Base-by-base conservation (phyloP, 2,797 vertebrate genomes). In the Nannoperca obscura region DNA sequence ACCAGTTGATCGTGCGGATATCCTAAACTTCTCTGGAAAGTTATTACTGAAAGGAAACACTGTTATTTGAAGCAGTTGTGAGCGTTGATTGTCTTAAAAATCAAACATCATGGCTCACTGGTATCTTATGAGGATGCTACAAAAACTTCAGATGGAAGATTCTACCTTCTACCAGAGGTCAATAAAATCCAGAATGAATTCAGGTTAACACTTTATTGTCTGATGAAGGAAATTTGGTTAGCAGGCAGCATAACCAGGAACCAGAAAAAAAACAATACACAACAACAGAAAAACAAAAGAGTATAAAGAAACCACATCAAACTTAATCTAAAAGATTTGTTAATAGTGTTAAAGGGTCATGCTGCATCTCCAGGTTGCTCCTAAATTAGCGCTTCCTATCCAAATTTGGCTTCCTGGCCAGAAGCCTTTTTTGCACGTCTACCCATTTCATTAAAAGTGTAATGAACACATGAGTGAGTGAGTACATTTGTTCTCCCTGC, bases 171-270 rank as follows among this genome's bases (percentile, higher is more conserved):
- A 7, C 59, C 60, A 65, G 53, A 80, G 52, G 58, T 69, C 58
- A 74, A 10, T 14, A 14, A 69, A 65, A 76, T 22, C 14, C 22
- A 17, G n/a, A 9, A 30, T 42, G 13, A 63, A 17, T 44, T 69
- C 40, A 61, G 7, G n/a, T 61, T 22, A n/a, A 69, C 7, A 14
- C 6, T 38, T 52, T 36, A 7, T 46, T 46, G 40, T 11, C 34
- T 5, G 19, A 50, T 32, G 17, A 19, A 34, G 17, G 9, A 49
- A 10, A 34, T 38, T 17, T 13, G 19, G 3, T 22, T 59, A 19
- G 19, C 14, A 49, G 42, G 19, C 52, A n/a, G 40, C 11, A 7
- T 17, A 11, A 70, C 7, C 9, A 27, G 5, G 7, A 2, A 34
- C 13, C 9, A 36, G 22, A n/a, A 42, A 17, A 3, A 15, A 17